Base-by-base conservation (phyloP, 1,140 invertebrate genomes). In the Geopemphigus sp. region DNA sequence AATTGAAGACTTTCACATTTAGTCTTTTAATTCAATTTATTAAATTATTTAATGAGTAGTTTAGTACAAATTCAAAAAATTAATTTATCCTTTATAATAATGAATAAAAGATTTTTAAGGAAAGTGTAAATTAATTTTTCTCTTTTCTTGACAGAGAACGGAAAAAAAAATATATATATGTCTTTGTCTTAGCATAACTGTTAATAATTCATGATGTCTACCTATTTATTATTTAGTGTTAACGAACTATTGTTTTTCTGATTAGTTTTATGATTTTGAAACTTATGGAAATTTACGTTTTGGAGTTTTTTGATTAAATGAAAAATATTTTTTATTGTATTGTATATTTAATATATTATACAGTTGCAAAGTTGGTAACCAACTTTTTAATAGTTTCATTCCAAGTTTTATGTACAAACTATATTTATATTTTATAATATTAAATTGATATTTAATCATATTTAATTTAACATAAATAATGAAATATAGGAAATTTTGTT, bases 71-170 rank as follows among this genome's bases (percentile, higher is more conserved):
- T 50, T 45, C 39, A 4, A n/a, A 66, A n/a, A 32, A 39, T 45
- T 39, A 45, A 66, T n/a, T 14, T 11, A 22, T 32, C 19, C 1
- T 39, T 29, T 54, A 50, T 50, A 50, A 50, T 50, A 39, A 50
- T 50, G 47, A 39, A 15, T 32, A n/a, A n/a, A n/a, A n/a, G 12
- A 64, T 81, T 47, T 61, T 73, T 56, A 8, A 63, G 32, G 26
- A 66, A 73, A 59, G 32, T 15, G n/a, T 80, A 80, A 45, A 50
- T 81, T 63, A 24, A 15, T 82, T n/a, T 57, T 32, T 54, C 39
- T 80, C 12, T 47, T 53, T 76, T 68, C 39, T 63, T 39, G 24
- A 61, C 10, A 6, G 17, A 19, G 24, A 73, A 73, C 1, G n/a
- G n/a, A n/a, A n/a, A n/a, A n/a, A n/a, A n/a, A 73, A 26, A 15